Evolutionary conservation across 1,140 invertebrate species (phyloP).

Genomic region (Drosophila hydei): DNA sequence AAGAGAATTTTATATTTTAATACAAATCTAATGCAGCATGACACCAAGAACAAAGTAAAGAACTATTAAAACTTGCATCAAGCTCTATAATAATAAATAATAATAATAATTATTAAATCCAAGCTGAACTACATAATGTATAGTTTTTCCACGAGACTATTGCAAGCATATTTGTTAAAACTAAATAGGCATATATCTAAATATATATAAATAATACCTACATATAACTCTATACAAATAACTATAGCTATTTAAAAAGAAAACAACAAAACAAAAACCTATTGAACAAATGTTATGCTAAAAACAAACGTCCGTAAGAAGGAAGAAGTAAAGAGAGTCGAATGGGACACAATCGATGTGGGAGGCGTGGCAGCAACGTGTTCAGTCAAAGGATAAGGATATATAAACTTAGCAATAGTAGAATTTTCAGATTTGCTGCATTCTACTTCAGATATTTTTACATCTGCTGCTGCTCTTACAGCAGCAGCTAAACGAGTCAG

Average conservation of each 20-base stretch:
- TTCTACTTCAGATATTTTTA: slow-evolving; percentile 29
- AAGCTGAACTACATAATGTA: slow-evolving; percentile 38
- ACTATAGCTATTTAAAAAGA: slow-evolving; percentile 41
- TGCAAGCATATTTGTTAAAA: slow-evolving; percentile 46
- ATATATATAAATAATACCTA: slow-evolving; percentile 18
- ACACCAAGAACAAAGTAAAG: slow-evolving; percentile 31
- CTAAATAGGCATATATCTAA: slow-evolving; percentile 47
- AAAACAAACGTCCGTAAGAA: slow-evolving; percentile 33
- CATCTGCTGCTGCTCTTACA: slow-evolving; percentile 11
- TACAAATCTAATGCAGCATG: slow-evolving; percentile 60
- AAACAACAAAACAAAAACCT: neutral
- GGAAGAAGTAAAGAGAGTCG: neutral
- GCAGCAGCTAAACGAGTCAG: slow-evolving; percentile 25
- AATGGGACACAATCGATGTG: slow-evolving; percentile 1
- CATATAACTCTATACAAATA: slow-evolving; percentile 27
- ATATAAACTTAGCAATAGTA: slow-evolving; percentile 2
- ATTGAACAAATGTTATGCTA: slow-evolving; percentile 45
- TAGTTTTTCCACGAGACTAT: slow-evolving; percentile 50
- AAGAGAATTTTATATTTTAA: slow-evolving; percentile 75
- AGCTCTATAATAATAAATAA: slow-evolving; percentile 25
- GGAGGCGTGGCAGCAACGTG: neutral
- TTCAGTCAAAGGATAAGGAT: too few species aligned
- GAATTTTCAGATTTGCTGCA: slow-evolving; percentile 22
- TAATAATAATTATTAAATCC: slow-evolving; percentile 15
- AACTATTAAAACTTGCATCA: slow-evolving; percentile 16